Percentiles rank a stretch among this genome's conserved stretches.
These are phyloP conservation scores for Pantala flavescens DNA, from an alignment of 1,140 invertebrate species.

Conservation along the genomic window DNA sequence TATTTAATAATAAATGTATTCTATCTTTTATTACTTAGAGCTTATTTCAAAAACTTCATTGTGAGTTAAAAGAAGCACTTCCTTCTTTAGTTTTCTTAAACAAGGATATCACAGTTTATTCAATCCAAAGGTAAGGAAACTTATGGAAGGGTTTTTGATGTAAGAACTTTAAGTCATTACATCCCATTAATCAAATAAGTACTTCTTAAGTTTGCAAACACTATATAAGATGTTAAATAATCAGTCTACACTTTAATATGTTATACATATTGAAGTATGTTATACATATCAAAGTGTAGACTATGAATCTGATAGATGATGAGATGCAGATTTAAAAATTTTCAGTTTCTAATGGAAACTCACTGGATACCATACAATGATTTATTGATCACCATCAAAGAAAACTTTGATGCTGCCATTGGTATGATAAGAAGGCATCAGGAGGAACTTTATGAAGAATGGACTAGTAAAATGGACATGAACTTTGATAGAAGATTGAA, in stretches of 20 bases:
- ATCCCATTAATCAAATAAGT: too few species aligned
- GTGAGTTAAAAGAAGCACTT: not conserved
- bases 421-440: not conserved
- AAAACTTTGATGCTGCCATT: not conserved
- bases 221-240: too few species aligned
- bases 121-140: not conserved
- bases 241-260: too few species aligned
- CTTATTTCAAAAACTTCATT: not conserved
- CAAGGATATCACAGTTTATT: not conserved
- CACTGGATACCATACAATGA: not conserved
- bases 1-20: not conserved
- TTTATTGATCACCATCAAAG: not conserved
- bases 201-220: too few species aligned
- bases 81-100: not conserved
- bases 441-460: conserved; percentile 49
- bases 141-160: not conserved
- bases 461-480: conserved; percentile 46
- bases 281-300: not conserved
- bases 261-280: too few species aligned
- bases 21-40: not conserved
- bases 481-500: conserved; percentile 52
- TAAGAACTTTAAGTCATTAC: not conserved
- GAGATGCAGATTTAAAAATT: not conserved
- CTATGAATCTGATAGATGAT: not conserved
- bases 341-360: not conserved